Conservation (phyloP, 2,113 vertebrate genomes). For the Tupaia chinensis region DNA sequence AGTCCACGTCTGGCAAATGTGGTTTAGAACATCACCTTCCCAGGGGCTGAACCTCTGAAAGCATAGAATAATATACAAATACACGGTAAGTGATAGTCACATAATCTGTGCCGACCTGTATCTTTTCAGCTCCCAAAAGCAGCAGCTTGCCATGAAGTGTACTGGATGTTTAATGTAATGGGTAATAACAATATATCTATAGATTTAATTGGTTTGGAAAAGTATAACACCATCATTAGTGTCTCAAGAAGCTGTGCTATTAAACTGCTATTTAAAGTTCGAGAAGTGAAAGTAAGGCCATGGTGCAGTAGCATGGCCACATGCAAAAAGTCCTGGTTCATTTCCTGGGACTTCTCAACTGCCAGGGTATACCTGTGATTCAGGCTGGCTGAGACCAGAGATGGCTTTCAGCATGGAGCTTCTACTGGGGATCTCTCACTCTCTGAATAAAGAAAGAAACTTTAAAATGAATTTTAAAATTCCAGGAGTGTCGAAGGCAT, state of each 20-base stretch:
- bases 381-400: no score
- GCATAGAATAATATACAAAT: neutral
- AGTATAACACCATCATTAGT: neutral
- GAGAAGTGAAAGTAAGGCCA: neutral
- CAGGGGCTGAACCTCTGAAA: neutral
- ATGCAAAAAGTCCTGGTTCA: no score
- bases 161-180: neutral
- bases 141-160: neutral
- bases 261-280: neutral
- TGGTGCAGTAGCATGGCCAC: no score
- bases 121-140: neutral
- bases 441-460: no score
- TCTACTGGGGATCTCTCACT: no score
- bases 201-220: neutral
- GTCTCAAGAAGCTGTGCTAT: neutral
- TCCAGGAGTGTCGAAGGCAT: constrained; percentile 1
- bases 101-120: neutral
- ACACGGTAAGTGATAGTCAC: neutral
- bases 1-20: neutral
- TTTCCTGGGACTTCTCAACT: no score
- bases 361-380: no score
- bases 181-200: neutral
- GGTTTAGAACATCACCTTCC: neutral
- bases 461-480: neutral
- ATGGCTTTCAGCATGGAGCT: no score